Evolutionary conservation across 2,888 invertebrate species (phyloP).

Genomic region (Choreutis nemorana): DNA sequence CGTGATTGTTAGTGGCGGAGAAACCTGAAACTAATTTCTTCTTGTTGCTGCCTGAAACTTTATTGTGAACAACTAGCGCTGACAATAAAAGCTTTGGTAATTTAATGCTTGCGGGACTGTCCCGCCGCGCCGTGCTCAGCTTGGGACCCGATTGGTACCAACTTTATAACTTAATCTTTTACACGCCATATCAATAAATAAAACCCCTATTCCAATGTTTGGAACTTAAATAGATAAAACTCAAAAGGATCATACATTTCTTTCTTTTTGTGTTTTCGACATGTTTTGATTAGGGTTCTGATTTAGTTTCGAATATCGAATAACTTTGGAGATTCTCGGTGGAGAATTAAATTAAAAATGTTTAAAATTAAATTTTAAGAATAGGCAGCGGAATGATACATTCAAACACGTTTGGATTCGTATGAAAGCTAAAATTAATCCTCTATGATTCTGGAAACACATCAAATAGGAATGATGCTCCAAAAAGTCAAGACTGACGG

Average conservation of each 20-base stretch:
- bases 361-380: no score
- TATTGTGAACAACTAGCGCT: constrained; percentile 15
- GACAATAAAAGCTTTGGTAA: no score
- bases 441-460: constrained; percentile 44
- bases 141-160: constrained; percentile 31
- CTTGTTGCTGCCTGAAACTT: background rate
- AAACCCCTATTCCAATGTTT: constrained; percentile 23
- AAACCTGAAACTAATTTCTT: background rate
- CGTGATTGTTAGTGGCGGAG: background rate
- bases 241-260: no score
- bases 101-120: no score
- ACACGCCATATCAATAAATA: constrained; percentile 55
- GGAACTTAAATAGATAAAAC: no score
- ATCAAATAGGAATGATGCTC: constrained; percentile 50
- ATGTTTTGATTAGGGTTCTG: no score
- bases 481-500: constrained; percentile 48
- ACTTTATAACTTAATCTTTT: constrained; percentile 61
- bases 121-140: constrained; percentile 56
- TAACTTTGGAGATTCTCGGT: no score
- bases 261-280: no score
- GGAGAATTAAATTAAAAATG: no score
- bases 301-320: no score
- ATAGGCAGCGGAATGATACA: no score
- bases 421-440: constrained; percentile 52
- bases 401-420: constrained; percentile 35